Conservation (phyloP, 2,797 vertebrate genomes). For the Bovichtus variegatus region DNA sequence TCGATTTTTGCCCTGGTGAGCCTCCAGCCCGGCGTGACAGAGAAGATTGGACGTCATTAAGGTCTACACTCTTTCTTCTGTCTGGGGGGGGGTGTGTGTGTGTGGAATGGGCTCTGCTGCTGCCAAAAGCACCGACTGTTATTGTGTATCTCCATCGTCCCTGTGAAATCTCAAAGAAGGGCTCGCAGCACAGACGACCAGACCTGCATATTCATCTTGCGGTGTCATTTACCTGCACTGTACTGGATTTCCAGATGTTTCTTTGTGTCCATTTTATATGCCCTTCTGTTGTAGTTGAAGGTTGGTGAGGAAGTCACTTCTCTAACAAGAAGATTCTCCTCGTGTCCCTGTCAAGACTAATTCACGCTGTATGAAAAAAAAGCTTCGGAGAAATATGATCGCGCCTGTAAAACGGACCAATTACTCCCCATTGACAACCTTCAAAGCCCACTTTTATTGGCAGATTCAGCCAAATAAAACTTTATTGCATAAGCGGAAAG, state of each 20-base stretch:
- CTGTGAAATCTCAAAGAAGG: slow-evolving; percentile 59
- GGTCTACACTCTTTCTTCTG: slow-evolving; percentile 73
- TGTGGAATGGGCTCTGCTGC: slow-evolving; percentile 77
- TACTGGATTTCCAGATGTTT: slow-evolving; percentile 58
- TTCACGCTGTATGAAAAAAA: slow-evolving; percentile 89
- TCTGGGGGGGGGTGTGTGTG: slow-evolving; percentile 55
- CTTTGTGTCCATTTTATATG: slow-evolving; percentile 4
- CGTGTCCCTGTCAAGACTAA: slow-evolving; percentile 90
- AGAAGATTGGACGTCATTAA: slow-evolving; percentile 86
- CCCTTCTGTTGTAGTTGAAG: slow-evolving; percentile 50
- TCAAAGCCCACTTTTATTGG: slow-evolving; percentile 97
- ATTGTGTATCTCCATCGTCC: slow-evolving; percentile 73
- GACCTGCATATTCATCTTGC: slow-evolving; percentile 64
- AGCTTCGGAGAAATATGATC: slow-evolving; percentile 95
- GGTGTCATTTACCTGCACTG: slow-evolving; percentile 57
- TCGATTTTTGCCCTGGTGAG: slow-evolving; percentile 81
- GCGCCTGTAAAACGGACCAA: slow-evolving; percentile 97
- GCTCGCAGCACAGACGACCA: slow-evolving; percentile 20
- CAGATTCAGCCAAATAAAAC: slow-evolving; percentile 99
- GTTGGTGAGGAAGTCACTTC: slow-evolving; percentile 48
- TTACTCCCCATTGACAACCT: slow-evolving; percentile 98
- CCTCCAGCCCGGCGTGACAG: slow-evolving; percentile 81
- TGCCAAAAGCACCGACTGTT: slow-evolving; percentile 68
- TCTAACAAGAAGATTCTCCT: slow-evolving; percentile 80
- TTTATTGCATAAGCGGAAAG: slow-evolving; percentile 95